Evolutionary conservation across 1,140 invertebrate genomes (phyloP).

Genomic region (Palaemon carinicauda): DNA sequence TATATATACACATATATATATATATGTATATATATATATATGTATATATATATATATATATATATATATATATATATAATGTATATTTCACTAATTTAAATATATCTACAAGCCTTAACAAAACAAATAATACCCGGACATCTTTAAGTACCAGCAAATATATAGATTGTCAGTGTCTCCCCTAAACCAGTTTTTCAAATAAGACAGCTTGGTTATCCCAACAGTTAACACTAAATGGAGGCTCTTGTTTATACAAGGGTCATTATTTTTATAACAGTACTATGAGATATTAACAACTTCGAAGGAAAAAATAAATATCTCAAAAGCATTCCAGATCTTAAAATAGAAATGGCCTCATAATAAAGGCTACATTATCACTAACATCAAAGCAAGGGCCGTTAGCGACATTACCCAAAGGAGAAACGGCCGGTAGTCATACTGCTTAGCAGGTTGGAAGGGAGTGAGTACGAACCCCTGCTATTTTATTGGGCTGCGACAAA

Average conservation of each 20-base stretch:
- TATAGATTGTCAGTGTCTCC: not conserved
- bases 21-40: not conserved
- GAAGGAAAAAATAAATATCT: too few species aligned
- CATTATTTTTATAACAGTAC: too few species aligned
- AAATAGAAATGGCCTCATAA: not conserved
- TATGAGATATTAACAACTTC: too few species aligned
- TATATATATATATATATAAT: not conserved
- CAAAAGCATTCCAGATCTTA: too few species aligned
- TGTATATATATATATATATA: not conserved
- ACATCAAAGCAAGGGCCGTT: not conserved
- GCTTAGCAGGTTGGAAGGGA: not conserved
- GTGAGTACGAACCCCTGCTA: slow-evolving; percentile 27
- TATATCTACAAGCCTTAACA: not conserved
- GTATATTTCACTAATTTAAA: not conserved
- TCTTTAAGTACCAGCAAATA: not conserved
- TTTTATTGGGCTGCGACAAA: slow-evolving; percentile 56
- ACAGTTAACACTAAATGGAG: too few species aligned
- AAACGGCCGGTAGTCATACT: not conserved
- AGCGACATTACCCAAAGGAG: not conserved
- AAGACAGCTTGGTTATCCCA: too few species aligned
- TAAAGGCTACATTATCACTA: not conserved
- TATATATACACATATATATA: not conserved
- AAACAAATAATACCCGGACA: not conserved
- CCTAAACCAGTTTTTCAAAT: too few species aligned
- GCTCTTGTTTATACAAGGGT: too few species aligned